Evolutionary conservation across 1,140 invertebrate genomes (phyloP).

Genomic region (Augochlora pura): DNA sequence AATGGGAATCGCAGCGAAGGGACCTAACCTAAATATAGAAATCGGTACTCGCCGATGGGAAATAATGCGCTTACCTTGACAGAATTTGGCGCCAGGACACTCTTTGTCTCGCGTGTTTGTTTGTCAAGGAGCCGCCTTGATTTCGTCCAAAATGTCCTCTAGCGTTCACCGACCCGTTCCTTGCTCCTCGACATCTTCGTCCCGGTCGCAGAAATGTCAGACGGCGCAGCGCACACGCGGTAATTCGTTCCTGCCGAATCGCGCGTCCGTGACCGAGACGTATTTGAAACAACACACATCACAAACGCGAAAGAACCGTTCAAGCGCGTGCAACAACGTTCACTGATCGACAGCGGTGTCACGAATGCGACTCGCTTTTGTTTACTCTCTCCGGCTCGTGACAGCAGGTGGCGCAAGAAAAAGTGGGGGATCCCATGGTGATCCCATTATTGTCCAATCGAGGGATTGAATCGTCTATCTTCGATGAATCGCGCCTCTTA

Average conservation of each 20-base stretch:
- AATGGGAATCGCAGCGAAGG: neutral
- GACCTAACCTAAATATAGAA: constrained; percentile 31
- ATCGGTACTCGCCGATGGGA: neutral
- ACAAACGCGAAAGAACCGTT: constrained; percentile 16
- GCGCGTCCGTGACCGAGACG: constrained; percentile 22
- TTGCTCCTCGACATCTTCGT: constrained; percentile 16
- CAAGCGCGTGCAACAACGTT: constrained; percentile 9
- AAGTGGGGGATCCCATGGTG: neutral
- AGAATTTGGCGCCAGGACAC: constrained; percentile 42
- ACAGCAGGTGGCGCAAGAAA: constrained; percentile 40
- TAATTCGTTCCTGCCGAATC: constrained; percentile 46
- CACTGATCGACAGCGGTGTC: constrained; percentile 25
- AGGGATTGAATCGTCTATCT: neutral
- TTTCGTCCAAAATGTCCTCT: constrained; percentile 34
- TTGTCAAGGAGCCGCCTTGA: neutral
- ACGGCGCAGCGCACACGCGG: constrained; percentile 17
- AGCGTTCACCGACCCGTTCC: constrained; percentile 38
- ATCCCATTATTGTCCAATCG: neutral
- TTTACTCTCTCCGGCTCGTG: constrained; percentile 30
- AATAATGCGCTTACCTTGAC: constrained; percentile 16
- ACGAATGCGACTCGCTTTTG: constrained; percentile 45
- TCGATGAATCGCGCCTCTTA: too few relatives aligned
- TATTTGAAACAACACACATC: constrained; percentile 32
- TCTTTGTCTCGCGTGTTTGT: neutral
- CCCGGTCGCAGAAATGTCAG: neutral